Evolutionary conservation across 53 echinoderm and acorn worm genomes (phyloP).

Genomic region (Henricia sp.): DNA sequence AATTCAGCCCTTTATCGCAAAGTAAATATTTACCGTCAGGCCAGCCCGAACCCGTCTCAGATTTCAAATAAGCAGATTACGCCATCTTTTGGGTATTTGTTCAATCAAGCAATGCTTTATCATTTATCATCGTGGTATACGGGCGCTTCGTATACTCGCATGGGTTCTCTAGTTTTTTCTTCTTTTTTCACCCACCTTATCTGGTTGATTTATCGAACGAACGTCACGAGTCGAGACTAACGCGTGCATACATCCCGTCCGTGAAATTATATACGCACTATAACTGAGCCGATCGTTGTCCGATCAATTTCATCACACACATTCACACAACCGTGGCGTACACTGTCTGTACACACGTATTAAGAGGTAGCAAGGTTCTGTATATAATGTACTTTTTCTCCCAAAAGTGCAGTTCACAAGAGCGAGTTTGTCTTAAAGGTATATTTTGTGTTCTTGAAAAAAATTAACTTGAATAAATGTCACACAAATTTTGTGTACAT

Average conservation of each 20-base stretch:
- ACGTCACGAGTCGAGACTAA: slow-evolving; percentile 32
- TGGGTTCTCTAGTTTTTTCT: not conserved
- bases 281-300: not conserved
- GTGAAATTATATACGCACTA: not conserved
- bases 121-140: slow-evolving; percentile 49
- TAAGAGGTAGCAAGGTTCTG: too few species aligned
- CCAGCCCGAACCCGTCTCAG: slow-evolving; percentile 48
- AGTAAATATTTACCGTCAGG: slow-evolving; percentile 59
- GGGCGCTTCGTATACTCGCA: not conserved
- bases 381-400: too few species aligned
- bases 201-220: slow-evolving; percentile 22
- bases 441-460: too few species aligned
- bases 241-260: not conserved
- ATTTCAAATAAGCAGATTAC: slow-evolving; percentile 67
- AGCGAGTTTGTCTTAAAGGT: too few species aligned
- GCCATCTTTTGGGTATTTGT: slow-evolving; percentile 63
- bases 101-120: slow-evolving; percentile 57
- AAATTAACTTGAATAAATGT: too few species aligned
- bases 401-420: too few species aligned
- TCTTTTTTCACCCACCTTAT: too few species aligned
- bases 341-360: too few species aligned
- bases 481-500: too few species aligned
- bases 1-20: slow-evolving; percentile 49
- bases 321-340: too few species aligned
- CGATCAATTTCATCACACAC: slow-evolving; percentile 1